A percentile compares a stretch with the other conserved stretches of the same genome.
Conservation (phyloP, 2,888 invertebrate species). For the Pristionchus maxplancki region DNA sequence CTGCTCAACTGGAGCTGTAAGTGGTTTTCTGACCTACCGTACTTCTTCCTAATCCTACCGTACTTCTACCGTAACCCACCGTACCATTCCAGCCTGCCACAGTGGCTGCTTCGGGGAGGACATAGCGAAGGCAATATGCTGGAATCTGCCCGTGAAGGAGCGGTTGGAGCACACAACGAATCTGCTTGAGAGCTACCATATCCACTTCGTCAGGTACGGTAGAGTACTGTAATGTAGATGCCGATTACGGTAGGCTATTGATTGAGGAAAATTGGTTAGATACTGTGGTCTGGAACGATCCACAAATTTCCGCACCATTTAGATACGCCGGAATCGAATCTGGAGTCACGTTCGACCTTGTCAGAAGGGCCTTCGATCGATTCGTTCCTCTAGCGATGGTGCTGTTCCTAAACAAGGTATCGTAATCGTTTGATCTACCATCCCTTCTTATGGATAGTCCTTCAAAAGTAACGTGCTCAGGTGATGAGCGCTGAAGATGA, state of each 20-base stretch:
- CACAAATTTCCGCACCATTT: neutral
- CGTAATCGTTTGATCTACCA: neutral
- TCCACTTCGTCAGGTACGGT: conserved; percentile 45
- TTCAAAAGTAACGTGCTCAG: neutral
- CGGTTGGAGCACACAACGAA: conserved; percentile 44
- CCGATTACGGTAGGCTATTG: neutral
- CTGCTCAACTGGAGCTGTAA: conserved; percentile 47
- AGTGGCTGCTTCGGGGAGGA: conserved; percentile 75
- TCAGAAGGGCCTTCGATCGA: conserved; percentile 49
- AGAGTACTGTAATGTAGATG: neutral
- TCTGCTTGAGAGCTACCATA: conserved; percentile 50
- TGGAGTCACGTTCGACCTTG: conserved; percentile 37
- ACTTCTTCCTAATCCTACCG: neutral
- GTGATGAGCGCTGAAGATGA: conserved; percentile 27
- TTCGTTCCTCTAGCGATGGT: conserved; percentile 50
- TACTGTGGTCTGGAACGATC: neutral
- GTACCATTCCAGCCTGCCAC: conserved; percentile 65
- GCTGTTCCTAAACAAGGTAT: conserved; percentile 39
- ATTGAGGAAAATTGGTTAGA: neutral
- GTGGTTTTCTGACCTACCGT: neutral
- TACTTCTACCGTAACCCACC: neutral
- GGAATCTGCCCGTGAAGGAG: conserved; percentile 69
- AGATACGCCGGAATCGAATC: conserved; percentile 50
- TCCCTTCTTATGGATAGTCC: no score
- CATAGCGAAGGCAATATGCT: conserved; percentile 75